phyloP scores from a whole-genome alignment of 2,797 vertebrate species.

The Cichlasoma orientale region DNA sequence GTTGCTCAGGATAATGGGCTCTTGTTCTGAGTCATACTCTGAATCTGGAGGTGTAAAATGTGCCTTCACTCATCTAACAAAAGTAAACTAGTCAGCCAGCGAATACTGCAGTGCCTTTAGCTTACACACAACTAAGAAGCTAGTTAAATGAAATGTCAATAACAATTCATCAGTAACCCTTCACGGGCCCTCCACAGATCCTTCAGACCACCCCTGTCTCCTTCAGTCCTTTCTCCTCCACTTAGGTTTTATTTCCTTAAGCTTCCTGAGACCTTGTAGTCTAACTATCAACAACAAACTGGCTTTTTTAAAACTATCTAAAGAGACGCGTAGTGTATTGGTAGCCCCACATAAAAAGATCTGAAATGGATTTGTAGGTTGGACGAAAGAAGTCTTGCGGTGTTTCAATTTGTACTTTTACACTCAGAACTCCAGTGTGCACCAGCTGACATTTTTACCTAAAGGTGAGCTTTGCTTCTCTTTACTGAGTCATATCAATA shows the following conservation, averaged over 20 bases:
- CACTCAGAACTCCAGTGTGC: conserved; percentile 22
- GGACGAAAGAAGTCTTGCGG: not conserved
- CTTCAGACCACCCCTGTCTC: conserved; percentile 9
- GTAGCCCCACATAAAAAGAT: not conserved
- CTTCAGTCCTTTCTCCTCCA: conserved; percentile 14
- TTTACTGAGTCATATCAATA: conserved; percentile 39
- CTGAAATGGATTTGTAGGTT: conserved; percentile 13
- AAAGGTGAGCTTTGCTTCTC: conserved; percentile 41
- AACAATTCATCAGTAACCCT: conserved; percentile 44
- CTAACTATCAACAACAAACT: not conserved
- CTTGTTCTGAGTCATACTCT: not conserved
- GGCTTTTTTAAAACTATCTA: conserved; percentile 8
- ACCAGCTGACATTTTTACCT: conserved; percentile 41
- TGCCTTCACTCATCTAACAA: not conserved
- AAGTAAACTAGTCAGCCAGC: not conserved
- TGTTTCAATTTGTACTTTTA: conserved; percentile 2
- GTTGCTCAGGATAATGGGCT: not conserved
- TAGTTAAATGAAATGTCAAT: conserved; percentile 50
- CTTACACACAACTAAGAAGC: conserved; percentile 14
- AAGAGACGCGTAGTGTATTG: not conserved
- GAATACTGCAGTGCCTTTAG: not conserved
- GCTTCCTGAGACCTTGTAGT: not conserved
- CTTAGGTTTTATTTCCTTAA: conserved; percentile 9
- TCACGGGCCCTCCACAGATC: conserved; percentile 7
- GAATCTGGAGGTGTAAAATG: not conserved